A percentile compares a stretch with the other conserved stretches of the same genome.
These are phyloP conservation scores for Carassius gibelio DNA, from an alignment of 2,113 vertebrate species.

Conservation along the genomic window DNA sequence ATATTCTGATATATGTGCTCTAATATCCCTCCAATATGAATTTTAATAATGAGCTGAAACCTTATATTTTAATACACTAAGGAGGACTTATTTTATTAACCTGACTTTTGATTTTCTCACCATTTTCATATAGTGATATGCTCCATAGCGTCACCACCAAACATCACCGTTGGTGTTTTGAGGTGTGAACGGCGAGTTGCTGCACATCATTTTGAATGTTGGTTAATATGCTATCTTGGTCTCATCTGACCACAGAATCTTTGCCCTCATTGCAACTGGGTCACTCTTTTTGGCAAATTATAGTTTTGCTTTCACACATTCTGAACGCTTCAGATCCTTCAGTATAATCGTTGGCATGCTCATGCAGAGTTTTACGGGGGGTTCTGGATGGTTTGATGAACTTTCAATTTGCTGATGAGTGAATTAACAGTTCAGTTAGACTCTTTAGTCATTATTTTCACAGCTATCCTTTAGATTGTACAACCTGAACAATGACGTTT, in stretches of 20 bases:
- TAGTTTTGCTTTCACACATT: conserved; percentile 21
- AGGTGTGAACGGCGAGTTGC: background rate
- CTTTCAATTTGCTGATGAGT: conserved; percentile 8
- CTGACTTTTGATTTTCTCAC: conserved; percentile 63
- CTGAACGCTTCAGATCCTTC: background rate
- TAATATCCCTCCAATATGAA: conserved; percentile 54
- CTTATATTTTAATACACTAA: conserved; percentile 55
- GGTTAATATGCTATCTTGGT: background rate
- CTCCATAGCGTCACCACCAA: background rate
- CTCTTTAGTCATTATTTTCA: conserved; percentile 15
- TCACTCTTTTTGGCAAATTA: conserved; percentile 20
- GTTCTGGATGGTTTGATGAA: background rate
- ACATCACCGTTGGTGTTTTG: background rate
- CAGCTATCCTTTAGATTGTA: background rate
- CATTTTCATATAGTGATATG: background rate
- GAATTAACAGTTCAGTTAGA: background rate
- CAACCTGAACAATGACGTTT: conserved; percentile 16
- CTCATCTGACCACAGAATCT: conserved; percentile 19
- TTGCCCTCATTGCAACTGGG: conserved; percentile 26
- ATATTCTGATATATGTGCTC: conserved; percentile 67
- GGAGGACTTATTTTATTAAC: conserved; percentile 63
- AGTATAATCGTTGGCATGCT: background rate
- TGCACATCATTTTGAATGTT: background rate
- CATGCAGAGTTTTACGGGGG: background rate
- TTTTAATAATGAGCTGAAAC: conserved; percentile 70